A percentile compares a stretch with the other conserved stretches of the same genome.
Evolutionary conservation across 2,113 vertebrate genomes (phyloP).

Genomic region (Mus pahari): DNA sequence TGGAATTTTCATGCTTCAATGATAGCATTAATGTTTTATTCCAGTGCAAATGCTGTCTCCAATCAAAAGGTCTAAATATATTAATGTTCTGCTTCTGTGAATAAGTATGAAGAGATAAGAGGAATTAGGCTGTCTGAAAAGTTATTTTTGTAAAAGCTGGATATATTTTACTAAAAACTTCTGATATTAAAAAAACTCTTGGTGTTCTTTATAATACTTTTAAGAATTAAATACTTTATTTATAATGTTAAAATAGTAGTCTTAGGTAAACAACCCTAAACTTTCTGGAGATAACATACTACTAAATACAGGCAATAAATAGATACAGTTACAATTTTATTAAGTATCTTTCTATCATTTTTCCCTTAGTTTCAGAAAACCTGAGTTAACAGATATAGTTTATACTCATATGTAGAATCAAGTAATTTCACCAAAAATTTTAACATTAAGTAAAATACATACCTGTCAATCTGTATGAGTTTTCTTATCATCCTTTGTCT

Average conservation of each 20-base stretch:
- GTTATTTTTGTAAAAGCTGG: slow-evolving; percentile 66
- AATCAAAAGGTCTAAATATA: slow-evolving; percentile 86
- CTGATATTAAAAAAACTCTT: slow-evolving; percentile 65
- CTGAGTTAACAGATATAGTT: not conserved
- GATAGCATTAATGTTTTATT: slow-evolving; percentile 86
- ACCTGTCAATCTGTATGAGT: not conserved
- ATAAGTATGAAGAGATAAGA: slow-evolving; percentile 86
- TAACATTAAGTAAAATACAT: slow-evolving; percentile 10
- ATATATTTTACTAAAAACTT: slow-evolving; percentile 67
- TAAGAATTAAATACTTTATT: slow-evolving; percentile 47
- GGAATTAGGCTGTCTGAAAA: slow-evolving; percentile 81
- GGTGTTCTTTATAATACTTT: slow-evolving; percentile 61
- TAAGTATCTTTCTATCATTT: not conserved
- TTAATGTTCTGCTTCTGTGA: slow-evolving; percentile 82
- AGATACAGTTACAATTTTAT: not conserved
- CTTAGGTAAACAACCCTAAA: slow-evolving; percentile 27
- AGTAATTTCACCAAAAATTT: not conserved
- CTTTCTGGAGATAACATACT: not conserved
- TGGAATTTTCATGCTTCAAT: slow-evolving; percentile 85
- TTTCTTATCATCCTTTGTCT: not conserved
- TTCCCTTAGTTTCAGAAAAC: not conserved
- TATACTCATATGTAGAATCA: not conserved
- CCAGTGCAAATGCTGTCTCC: slow-evolving; percentile 85
- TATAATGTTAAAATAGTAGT: slow-evolving; percentile 60
- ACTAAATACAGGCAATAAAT: not conserved